phyloP scores from a whole-genome alignment of 2,888 invertebrate species.

The Drosophila ezoana region DNA sequence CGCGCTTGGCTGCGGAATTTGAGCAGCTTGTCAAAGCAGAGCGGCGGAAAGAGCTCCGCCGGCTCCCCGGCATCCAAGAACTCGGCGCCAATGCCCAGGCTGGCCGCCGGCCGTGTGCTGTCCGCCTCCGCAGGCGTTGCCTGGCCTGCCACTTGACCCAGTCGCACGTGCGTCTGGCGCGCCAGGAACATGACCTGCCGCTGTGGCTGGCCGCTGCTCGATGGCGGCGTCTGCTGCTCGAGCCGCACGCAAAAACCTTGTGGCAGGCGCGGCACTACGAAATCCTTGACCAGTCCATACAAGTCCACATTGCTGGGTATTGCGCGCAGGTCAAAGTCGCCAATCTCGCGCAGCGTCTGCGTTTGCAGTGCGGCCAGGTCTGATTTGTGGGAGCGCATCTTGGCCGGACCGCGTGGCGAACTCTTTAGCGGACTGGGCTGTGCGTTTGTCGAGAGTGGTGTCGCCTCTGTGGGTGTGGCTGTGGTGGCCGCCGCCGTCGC shows the following conservation, averaged over 20 bases:
- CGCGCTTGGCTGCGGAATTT: slow-evolving; percentile 67
- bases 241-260: slow-evolving; percentile 82
- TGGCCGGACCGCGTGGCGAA: slow-evolving; percentile 75
- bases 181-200: slow-evolving; percentile 74
- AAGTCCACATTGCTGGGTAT: slow-evolving; percentile 83
- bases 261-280: slow-evolving; percentile 84
- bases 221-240: slow-evolving; percentile 61
- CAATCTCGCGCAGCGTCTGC: slow-evolving; percentile 73
- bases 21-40: slow-evolving; percentile 79
- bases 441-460: slow-evolving; percentile 69
- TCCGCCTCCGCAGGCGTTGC: background rate
- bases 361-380: slow-evolving; percentile 32
- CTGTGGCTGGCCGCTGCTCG: slow-evolving; percentile 23
- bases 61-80: slow-evolving; percentile 81
- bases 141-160: slow-evolving; percentile 39
- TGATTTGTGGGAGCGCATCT: slow-evolving; percentile 72
- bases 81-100: slow-evolving; percentile 69
- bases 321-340: slow-evolving; percentile 83
- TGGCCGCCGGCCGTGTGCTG: background rate
- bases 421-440: slow-evolving; percentile 77
- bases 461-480: slow-evolving; percentile 73
- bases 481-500: slow-evolving; percentile 51
- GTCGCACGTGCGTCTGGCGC: slow-evolving; percentile 59
- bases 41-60: slow-evolving; percentile 78
- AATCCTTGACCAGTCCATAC: slow-evolving; percentile 81